phyloP scores from a whole-genome alignment of 2,113 vertebrate genomes.

The Harpagus bidentatus region DNA sequence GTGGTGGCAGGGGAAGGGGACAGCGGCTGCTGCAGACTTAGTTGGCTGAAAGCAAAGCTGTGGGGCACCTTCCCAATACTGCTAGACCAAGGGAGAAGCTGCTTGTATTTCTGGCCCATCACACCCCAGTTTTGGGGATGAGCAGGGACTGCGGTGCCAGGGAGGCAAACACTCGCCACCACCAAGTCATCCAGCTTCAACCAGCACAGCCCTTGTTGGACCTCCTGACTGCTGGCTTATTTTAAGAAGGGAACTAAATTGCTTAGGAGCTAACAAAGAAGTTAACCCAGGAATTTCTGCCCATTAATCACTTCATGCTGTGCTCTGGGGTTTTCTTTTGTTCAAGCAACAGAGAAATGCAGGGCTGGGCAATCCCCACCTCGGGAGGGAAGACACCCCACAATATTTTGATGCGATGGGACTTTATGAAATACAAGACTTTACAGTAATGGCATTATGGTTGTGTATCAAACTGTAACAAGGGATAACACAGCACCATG shows the following conservation, averaged over 20 bases:
- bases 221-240: not conserved
- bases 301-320: not conserved
- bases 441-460: not conserved
- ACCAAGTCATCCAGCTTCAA: not conserved
- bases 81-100: not conserved
- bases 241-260: not conserved
- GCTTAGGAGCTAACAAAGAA: not conserved
- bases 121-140: not conserved
- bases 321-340: not conserved
- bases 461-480: not conserved
- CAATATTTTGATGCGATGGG: not conserved
- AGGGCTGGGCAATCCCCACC: fast-evolving
- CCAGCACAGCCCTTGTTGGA: not conserved
- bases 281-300: not conserved
- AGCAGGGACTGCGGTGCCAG: fast-evolving
- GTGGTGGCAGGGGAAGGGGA: not conserved
- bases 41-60: not conserved
- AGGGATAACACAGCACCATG: not conserved
- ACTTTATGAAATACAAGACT: not conserved
- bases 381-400: fast-evolving
- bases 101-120: not conserved
- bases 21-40: not conserved
- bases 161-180: not conserved
- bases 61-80: not conserved
- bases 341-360: not conserved